Conservation (phyloP, 2,888 invertebrate genomes). For the Zaprionus obscuricornis region DNA sequence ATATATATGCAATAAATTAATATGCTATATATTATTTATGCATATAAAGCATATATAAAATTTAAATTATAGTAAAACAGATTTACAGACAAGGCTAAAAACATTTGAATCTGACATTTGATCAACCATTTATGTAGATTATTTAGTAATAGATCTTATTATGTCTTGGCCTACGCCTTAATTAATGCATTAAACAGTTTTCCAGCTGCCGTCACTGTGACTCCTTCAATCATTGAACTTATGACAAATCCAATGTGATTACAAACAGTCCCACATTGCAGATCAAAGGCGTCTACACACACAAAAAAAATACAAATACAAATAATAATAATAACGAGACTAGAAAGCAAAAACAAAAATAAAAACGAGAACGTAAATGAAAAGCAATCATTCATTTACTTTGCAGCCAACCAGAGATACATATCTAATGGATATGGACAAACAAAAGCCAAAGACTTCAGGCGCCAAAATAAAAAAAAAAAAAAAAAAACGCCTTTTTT, state of each 20-base stretch:
- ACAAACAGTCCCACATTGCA: slow-evolving; percentile 20
- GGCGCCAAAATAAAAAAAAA: slow-evolving; percentile 40
- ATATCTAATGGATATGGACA: slow-evolving; percentile 40
- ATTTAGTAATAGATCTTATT: slow-evolving; percentile 20
- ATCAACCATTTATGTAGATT: no score
- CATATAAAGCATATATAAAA: no score
- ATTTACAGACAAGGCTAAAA: no score
- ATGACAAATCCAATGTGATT: slow-evolving; percentile 18
- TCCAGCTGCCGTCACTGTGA: no score
- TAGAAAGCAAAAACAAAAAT: slow-evolving; percentile 11
- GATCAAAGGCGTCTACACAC: slow-evolving; percentile 32
- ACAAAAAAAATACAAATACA: slow-evolving; percentile 7
- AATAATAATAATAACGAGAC: slow-evolving; percentile 6
- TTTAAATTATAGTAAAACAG: no score
- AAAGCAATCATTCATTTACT: slow-evolving; percentile 61
- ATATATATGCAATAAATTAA: no score
- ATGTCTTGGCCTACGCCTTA: slow-evolving; percentile 6
- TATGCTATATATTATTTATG: no score
- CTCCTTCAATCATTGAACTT: no score
- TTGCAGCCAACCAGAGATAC: slow-evolving; percentile 53
- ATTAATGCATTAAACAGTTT: slow-evolving; percentile 23
- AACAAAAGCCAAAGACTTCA: slow-evolving; percentile 41
- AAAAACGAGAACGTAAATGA: slow-evolving; percentile 23
- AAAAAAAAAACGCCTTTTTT: slow-evolving; percentile 28
- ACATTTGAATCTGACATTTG: no score